Evolutionary conservation across 2,888 invertebrate genomes (phyloP).

Genomic region (Sarcophaga subvicina): DNA sequence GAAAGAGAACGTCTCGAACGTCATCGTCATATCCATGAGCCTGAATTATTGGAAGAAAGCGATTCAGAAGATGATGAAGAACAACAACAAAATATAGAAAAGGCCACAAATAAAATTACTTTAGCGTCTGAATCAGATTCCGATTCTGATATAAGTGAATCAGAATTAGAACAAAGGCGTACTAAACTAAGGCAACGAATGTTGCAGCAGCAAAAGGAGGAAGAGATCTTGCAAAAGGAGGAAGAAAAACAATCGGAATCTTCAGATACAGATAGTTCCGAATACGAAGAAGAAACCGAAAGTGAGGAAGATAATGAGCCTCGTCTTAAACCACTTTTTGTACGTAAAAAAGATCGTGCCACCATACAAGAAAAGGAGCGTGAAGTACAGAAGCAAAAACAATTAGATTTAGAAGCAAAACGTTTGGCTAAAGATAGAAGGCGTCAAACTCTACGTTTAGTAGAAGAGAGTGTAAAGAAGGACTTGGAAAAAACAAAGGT

Average conservation of each 20-base stretch:
- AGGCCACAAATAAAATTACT: slow-evolving; percentile 80
- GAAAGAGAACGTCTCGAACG: slow-evolving; percentile 83
- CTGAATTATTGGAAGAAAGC: slow-evolving; percentile 84
- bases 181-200: slow-evolving; percentile 86
- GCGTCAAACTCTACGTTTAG: slow-evolving; percentile 92
- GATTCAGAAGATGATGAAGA: slow-evolving; percentile 83
- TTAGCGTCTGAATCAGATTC: slow-evolving; percentile 85
- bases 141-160: slow-evolving; percentile 92
- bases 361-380: slow-evolving; percentile 97
- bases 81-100: slow-evolving; percentile 78
- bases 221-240: slow-evolving; percentile 84
- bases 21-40: slow-evolving; percentile 86
- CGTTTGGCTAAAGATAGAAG: slow-evolving; percentile 94
- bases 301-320: slow-evolving; percentile 96
- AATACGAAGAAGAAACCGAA: slow-evolving; percentile 91
- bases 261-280: slow-evolving; percentile 88
- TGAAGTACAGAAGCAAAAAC: slow-evolving; percentile 92
- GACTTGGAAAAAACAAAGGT: slow-evolving; percentile 87
- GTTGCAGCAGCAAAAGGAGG: slow-evolving; percentile 87
- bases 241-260: slow-evolving; percentile 86
- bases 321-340: slow-evolving; percentile 96
- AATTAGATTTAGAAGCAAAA: slow-evolving; percentile 91
- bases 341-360: slow-evolving; percentile 95
- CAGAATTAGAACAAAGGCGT: slow-evolving; percentile 92
- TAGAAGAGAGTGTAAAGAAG: slow-evolving; percentile 93